Percentiles rank a stretch among this genome's conserved stretches.
phyloP scores from a whole-genome alignment of 2,113 vertebrate species.

The Fulmarus glacialis region DNA sequence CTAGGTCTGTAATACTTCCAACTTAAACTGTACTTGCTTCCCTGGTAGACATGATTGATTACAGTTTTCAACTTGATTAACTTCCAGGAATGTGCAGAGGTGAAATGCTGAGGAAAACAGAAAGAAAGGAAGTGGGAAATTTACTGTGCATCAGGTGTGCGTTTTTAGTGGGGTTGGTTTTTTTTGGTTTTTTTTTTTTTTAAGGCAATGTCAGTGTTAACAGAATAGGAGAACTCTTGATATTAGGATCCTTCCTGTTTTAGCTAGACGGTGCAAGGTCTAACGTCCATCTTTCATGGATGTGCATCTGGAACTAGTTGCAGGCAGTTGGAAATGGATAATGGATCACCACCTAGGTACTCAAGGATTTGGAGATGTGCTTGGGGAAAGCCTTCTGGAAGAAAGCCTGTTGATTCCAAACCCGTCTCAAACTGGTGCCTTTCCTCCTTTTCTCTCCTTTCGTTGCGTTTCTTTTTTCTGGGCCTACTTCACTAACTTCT shows the following conservation, averaged over 20 bases:
- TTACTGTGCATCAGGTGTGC: background rate
- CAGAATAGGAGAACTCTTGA: background rate
- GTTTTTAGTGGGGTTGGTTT: background rate
- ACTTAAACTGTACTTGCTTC: conserved; percentile 24
- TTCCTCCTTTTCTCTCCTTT: background rate
- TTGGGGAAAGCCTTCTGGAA: background rate
- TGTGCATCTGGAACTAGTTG: background rate
- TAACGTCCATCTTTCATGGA: background rate
- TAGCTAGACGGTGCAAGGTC: background rate
- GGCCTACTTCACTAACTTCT: background rate
- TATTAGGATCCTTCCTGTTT: background rate
- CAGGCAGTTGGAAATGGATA: background rate
- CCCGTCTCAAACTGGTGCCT: background rate
- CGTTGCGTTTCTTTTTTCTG: background rate
- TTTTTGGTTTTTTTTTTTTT: background rate
- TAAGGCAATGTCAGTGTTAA: background rate
- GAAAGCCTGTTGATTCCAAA: background rate
- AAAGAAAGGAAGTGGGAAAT: conserved; percentile 15
- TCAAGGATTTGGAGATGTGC: background rate
- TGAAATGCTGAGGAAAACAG: conserved; percentile 12
- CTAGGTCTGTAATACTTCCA: background rate
- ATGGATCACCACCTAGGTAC: background rate
- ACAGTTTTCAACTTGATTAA: conserved; percentile 57
- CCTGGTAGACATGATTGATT: conserved; percentile 38
- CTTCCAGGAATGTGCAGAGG: conserved; percentile 44